Evolutionary conservation across 2,113 vertebrate genomes (phyloP), one percentile per base, ranked within the genome.

Genomic region (Pomatorhinus ruficollis): DNA sequence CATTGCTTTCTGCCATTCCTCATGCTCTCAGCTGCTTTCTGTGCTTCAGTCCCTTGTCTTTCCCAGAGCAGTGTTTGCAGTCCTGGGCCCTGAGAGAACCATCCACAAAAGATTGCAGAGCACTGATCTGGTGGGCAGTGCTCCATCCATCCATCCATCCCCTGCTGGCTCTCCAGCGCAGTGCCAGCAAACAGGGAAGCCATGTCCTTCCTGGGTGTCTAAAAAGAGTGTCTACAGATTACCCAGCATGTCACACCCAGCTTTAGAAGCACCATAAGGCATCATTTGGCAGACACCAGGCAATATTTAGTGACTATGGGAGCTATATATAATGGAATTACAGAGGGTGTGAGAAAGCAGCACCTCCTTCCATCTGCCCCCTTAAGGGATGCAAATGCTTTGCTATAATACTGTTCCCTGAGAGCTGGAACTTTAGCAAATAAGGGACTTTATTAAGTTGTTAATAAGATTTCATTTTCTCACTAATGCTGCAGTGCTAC

Each of bases 391-490:
- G 3, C 89, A 93, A 95, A 94, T 89, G 87, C 74, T 84, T 90
- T 91, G 77, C 94, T 78, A 1, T 94, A 65, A 92, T 83, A 47
- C 70, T 54, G 33, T 54, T 94, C 93, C 82, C 95, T 7, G 12
- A 84, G 95, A 94, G 82, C 84, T 80, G 79, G 91, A 93, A 96
- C 94, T 91, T 97, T 92, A 89, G 95, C 97, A 97, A 96, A 97
- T 93, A 97, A 97, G 95, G 90, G 96, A 93, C 93, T 97, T 97
- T 96, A 94, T 97, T 93, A 97, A 97, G 95, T 94, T 87, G 92
- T 96, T 95, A 95, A 96, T 95, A 96, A 96, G 96, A 97, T 97
- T 97, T 97, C 96, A 95, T 95, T 96, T 96, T 97, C 97, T 95
- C 91, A 78, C 89, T 94, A 96, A 97, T 87, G 86, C 95, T 66